phyloP scores from a whole-genome alignment of 1,140 invertebrate genomes.

The Drosophila bifasciata region DNA sequence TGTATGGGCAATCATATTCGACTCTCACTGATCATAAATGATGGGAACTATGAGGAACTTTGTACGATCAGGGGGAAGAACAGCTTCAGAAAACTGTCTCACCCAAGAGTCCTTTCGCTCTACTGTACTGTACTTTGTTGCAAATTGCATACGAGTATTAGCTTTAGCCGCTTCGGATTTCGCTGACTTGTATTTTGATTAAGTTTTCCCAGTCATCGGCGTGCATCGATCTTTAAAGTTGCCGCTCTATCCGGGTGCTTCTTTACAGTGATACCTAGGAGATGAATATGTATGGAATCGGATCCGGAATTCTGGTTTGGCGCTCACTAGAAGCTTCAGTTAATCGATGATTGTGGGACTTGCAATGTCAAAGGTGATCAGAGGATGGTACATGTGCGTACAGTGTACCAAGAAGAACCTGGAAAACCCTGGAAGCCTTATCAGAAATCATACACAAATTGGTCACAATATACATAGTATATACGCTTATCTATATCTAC shows the following conservation, averaged over 20 bases:
- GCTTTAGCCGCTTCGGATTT: background rate
- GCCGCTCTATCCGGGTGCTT: background rate
- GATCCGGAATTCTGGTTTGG: background rate
- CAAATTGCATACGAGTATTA: constrained; percentile 37
- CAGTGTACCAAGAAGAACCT: too few species aligned
- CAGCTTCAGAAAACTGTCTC: too few species aligned
- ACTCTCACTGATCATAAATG: background rate
- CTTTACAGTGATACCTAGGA: background rate
- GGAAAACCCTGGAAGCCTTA: too few species aligned
- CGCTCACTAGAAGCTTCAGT: background rate
- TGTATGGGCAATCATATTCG: constrained; percentile 20
- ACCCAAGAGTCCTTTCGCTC: too few species aligned
- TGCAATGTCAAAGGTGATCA: background rate
- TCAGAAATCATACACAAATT: too few species aligned
- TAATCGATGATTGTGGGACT: background rate
- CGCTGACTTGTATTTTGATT: background rate
- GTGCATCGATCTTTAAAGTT: background rate
- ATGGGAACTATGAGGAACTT: too few species aligned
- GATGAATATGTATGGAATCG: background rate
- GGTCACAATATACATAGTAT: too few species aligned
- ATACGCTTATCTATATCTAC: too few species aligned
- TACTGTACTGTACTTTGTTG: background rate
- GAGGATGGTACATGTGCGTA: too few species aligned
- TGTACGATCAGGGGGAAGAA: too few species aligned
- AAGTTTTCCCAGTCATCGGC: background rate